Base-by-base conservation (phyloP, 2,888 invertebrate genomes). In the Disparrhopalites patrizii region DNA sequence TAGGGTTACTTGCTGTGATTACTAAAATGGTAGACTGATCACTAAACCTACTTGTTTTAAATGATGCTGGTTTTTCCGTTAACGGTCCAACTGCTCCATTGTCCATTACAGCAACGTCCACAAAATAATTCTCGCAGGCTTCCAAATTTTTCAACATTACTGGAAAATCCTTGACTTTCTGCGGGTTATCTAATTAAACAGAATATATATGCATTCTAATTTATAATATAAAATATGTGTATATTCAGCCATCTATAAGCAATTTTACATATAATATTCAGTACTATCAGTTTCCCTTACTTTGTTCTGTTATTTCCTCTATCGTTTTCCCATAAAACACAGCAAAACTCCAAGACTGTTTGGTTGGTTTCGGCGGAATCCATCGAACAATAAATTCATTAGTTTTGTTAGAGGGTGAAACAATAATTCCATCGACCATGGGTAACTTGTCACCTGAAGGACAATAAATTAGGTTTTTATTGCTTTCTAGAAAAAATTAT, bases 71-170 rank as follows among this genome's bases (percentile, higher is more conserved):
- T 33, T 79, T 79, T 31, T 81, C 80, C 0, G 82, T 80, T 50
- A 90, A 79, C 1, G 88, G 89, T 5, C 87, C 87, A n/a, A 82
- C 79, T 23, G 61, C 63, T 0, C 68, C 70, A 0, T 89, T 89
- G 31, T 81, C 78, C 0, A 87, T 86, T 0, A 83, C 84, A 13
- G 86, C 77, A 1, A 90, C 86, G 3, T 85, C 83, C 77, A 91
- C 86, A 62, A 86, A 78, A 77, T 91, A 91, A 1, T 82, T 83
- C 77, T 89, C 87, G 74, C 92, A 93, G 1, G 89, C 84, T 70
- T 86, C 84, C 71, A 92, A 78, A 50, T 85, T 81, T 3, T 82
- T 81, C 10, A 91, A 80, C 0, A 83, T 80, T 2, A 83, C 80
- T 10, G 83, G 82, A 1, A 84, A 80, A 61, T 84, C 81, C 8